Evolutionary conservation across 2,888 invertebrate species (phyloP), one percentile per base, ranked within the genome.

Genomic region (Daptonema setosum): DNA sequence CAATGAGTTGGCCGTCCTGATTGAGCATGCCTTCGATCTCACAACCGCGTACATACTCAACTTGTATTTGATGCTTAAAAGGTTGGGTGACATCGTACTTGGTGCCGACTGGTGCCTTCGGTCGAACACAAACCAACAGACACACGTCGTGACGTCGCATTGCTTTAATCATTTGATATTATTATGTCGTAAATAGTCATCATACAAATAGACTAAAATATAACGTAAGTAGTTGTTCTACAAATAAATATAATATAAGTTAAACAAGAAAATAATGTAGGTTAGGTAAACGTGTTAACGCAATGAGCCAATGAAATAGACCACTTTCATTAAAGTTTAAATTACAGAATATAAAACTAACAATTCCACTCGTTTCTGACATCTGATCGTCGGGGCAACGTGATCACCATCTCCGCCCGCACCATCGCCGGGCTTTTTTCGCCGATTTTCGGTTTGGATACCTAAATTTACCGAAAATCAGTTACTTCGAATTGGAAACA

Each of bases 21-120:
- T 95, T 95, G 54, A 97, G 73, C 87, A 99, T 86, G 1, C 97
- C 95, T 72, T 97, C 95, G 30, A 99, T 82, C 74, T 97, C 97
- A 73, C 97, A 97, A 0, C 97, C 97, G 24, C 97, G 78, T 0
- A 99, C 90, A 67, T 81, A 85, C 0, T 81, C 79, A 61, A 97
- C 77, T 0, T 91, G 90, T 57, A 88, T 62, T 56, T 63, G 62
- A 2, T 60, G 54, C 5, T 29, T 50, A 45, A 60, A 58, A 11
- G 67, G 64, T 29, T 61, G 60, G 1, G 65, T 57, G 11, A 63
- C 56, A 56, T 69, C 65, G 59, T 64, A 69, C 28, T 61, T 63
- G 69, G 71, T 77, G 78, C 87, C 90, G 62, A 87, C 85, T 1
- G 83, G 78, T 66, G 81, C 80, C 1, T 79, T 79, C 0, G 95